A percentile compares a stretch with the other conserved stretches of the same genome.
Conservation (phyloP, 2,113 vertebrate species). For the Nannospalax galili region DNA sequence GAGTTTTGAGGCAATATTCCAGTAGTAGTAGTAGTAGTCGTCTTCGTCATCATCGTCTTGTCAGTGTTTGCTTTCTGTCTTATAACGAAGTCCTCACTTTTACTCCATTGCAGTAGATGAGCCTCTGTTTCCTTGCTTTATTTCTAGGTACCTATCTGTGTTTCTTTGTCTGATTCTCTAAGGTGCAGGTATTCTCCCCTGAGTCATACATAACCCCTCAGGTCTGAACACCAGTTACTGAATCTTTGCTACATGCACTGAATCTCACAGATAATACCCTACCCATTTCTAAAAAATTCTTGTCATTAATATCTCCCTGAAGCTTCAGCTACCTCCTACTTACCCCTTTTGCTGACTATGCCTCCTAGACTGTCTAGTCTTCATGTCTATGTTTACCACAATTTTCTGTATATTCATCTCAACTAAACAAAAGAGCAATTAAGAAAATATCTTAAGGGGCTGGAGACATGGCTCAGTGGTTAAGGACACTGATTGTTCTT, state of each 20-base stretch:
- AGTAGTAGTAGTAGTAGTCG: neutral
- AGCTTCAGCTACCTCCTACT: neutral
- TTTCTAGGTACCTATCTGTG: neutral
- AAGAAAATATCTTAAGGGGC: too few relatives aligned
- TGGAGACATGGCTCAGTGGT: too few relatives aligned
- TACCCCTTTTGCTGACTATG: neutral
- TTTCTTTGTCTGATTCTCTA: neutral
- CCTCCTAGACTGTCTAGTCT: neutral
- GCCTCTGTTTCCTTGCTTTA: slow-evolving; percentile 10
- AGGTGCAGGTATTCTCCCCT: neutral
- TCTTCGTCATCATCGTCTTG: too few relatives aligned
- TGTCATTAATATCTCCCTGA: neutral
- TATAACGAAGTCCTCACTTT: neutral
- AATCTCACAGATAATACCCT: neutral
- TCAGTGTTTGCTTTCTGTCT: neutral
- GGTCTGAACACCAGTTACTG: neutral
- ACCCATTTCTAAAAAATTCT: neutral
- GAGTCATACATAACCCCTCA: neutral
- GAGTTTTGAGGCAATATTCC: neutral
- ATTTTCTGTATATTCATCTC: neutral
- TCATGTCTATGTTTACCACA: neutral
- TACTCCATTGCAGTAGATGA: neutral
- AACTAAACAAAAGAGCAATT: neutral
- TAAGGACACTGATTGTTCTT: too few relatives aligned
- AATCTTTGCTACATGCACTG: neutral